phyloP scores from a whole-genome alignment of 1,140 invertebrate genomes.

The Propsilocerus akamusi region DNA sequence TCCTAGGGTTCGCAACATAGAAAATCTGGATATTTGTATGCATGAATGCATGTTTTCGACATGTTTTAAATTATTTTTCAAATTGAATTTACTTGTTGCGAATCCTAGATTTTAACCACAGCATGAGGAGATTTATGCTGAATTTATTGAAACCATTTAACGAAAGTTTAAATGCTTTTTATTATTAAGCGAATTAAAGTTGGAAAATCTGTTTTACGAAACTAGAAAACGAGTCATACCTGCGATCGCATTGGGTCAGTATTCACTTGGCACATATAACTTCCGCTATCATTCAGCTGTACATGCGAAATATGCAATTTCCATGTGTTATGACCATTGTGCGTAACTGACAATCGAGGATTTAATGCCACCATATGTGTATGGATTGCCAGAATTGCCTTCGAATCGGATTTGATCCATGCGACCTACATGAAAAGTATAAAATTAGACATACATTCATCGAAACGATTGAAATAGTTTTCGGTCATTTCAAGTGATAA shows the following conservation, averaged over 20 bases:
- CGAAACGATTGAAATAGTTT: too few relatives aligned
- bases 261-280: conserved; percentile 81
- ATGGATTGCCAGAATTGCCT: conserved; percentile 75
- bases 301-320: conserved; percentile 74
- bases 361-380: conserved; percentile 79
- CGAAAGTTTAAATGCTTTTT: too few relatives aligned
- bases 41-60: background rate
- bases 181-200: too few relatives aligned
- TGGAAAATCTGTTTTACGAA: too few relatives aligned
- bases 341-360: conserved; percentile 61
- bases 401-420: conserved; percentile 80
- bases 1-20: background rate
- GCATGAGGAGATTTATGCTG: too few relatives aligned
- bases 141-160: too few relatives aligned
- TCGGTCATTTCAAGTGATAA: too few relatives aligned
- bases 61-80: too few relatives aligned
- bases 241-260: conserved; percentile 71
- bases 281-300: conserved; percentile 71
- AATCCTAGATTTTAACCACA: too few relatives aligned
- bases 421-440: conserved; percentile 45
- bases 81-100: too few relatives aligned
- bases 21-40: background rate
- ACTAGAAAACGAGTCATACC: too few relatives aligned
- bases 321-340: conserved; percentile 84
- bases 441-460: background rate